Percentiles rank a stretch among this genome's conserved stretches.
phyloP scores from a whole-genome alignment of 2,113 vertebrate species.

The Microcebus griseorufus region DNA sequence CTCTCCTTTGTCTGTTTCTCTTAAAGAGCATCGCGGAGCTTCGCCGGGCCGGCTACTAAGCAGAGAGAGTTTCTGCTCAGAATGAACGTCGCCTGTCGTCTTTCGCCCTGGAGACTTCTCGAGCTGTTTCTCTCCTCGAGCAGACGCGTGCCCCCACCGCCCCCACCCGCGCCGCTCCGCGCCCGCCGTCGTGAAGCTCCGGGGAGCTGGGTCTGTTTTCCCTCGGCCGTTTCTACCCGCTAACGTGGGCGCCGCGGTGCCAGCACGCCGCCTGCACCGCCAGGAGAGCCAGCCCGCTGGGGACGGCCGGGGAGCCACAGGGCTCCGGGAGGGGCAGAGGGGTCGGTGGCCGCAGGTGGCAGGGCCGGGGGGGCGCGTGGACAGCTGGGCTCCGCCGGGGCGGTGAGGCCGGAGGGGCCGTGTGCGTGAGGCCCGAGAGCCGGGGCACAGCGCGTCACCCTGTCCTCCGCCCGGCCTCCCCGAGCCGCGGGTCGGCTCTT shows the following conservation, averaged over 20 bases:
- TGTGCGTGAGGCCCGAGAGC: too few relatives aligned
- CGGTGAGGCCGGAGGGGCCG: too few relatives aligned
- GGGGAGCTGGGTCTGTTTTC: accelerated
- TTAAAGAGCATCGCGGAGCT: background rate
- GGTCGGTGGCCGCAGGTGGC: too few relatives aligned
- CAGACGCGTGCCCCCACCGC: background rate
- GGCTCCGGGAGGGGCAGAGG: too few relatives aligned
- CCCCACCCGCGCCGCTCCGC: background rate
- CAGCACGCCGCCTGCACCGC: too few relatives aligned
- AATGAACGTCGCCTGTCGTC: background rate
- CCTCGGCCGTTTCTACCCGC: background rate
- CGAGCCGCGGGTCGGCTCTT: accelerated
- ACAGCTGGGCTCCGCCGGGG: too few relatives aligned
- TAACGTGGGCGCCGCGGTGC: background rate
- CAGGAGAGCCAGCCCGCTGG: too few relatives aligned
- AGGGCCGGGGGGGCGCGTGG: too few relatives aligned
- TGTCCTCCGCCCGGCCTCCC: accelerated
- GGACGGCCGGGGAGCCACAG: too few relatives aligned
- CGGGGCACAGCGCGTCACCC: accelerated
- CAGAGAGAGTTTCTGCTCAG: slow-evolving; percentile 1
- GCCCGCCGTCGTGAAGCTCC: background rate
- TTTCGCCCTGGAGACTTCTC: slow-evolving; percentile 46
- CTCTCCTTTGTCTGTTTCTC: background rate
- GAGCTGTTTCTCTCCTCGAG: background rate
- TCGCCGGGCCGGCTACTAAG: slow-evolving; percentile 2